Evolutionary conservation across 2,888 invertebrate species (phyloP).

Genomic region (Parnassius orleans): DNA sequence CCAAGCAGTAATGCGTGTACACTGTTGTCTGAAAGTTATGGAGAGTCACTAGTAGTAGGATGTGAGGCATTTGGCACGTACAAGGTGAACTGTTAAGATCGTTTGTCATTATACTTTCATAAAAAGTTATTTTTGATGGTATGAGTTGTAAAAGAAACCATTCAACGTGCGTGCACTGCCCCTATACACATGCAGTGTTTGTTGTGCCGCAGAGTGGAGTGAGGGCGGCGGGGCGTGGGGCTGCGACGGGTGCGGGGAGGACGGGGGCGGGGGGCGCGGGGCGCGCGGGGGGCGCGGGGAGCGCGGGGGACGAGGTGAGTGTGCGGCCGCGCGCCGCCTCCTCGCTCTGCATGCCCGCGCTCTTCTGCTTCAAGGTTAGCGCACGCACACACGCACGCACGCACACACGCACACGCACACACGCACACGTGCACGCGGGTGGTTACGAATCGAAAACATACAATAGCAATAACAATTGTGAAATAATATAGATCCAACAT

Average conservation of each 20-base stretch:
- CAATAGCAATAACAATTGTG: neutral
- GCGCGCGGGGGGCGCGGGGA: conserved; percentile 19
- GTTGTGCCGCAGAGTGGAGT: too few relatives aligned
- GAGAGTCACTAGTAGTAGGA: too few relatives aligned
- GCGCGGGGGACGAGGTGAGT: conserved; percentile 54
- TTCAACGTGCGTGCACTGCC: too few relatives aligned
- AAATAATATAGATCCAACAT: too few relatives aligned
- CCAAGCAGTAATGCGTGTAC: too few relatives aligned
- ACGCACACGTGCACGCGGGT: conserved; percentile 14
- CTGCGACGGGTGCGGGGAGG: conserved; percentile 26
- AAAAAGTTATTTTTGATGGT: too few relatives aligned
- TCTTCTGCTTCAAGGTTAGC: conserved; percentile 92
- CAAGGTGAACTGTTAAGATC: too few relatives aligned
- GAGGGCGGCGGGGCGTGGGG: conserved; percentile 25
- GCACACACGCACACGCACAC: conserved; percentile 31
- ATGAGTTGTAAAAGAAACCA: too few relatives aligned
- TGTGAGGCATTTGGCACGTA: too few relatives aligned
- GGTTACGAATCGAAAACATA: neutral
- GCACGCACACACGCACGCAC: conserved; percentile 33
- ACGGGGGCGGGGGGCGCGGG: conserved; percentile 32
- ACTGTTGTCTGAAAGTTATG: too few relatives aligned
- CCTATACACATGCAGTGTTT: neutral
- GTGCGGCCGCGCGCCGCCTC: conserved; percentile 57
- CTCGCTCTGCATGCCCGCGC: conserved; percentile 92
- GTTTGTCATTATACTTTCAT: too few relatives aligned